Percentiles rank a stretch among this genome's conserved stretches.
Conservation (phyloP, 2,113 vertebrate genomes). For the Tachuris rubrigastra region DNA sequence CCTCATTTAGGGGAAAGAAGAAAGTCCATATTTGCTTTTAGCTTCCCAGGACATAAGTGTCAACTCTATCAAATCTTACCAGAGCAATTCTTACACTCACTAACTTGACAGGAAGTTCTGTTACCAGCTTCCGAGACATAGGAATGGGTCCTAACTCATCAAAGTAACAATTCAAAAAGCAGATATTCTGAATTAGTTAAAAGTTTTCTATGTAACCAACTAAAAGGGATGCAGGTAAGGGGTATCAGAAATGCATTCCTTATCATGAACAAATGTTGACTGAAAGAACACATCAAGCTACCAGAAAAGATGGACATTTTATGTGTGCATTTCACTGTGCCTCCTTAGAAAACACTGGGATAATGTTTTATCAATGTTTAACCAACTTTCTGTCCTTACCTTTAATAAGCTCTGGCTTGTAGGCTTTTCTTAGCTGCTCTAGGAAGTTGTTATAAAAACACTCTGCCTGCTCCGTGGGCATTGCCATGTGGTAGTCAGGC, state of each 20-base stretch:
- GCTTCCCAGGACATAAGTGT: neutral
- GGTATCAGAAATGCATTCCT: neutral
- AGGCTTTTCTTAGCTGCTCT: constrained; percentile 85
- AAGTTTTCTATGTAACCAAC: neutral
- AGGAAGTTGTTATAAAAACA: constrained; percentile 90
- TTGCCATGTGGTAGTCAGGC: constrained; percentile 93
- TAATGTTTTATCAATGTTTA: neutral
- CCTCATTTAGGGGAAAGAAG: neutral
- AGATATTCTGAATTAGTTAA: neutral
- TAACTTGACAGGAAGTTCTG: neutral
- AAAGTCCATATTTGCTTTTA: neutral
- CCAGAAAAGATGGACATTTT: neutral
- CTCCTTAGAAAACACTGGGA: neutral
- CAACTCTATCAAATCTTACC: neutral
- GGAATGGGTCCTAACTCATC: neutral
- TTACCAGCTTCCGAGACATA: neutral
- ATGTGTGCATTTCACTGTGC: neutral
- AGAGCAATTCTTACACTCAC: neutral
- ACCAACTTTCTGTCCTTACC: constrained; percentile 70
- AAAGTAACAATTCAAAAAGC: neutral
- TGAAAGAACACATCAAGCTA: neutral
- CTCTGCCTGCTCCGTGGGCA: constrained; percentile 89
- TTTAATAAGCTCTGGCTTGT: constrained; percentile 91
- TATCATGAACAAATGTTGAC: neutral
- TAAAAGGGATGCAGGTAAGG: neutral